These are phyloP conservation scores for Cerceris rybyensis DNA, from an alignment of 2,888 invertebrate genomes.

Conservation along the genomic window DNA sequence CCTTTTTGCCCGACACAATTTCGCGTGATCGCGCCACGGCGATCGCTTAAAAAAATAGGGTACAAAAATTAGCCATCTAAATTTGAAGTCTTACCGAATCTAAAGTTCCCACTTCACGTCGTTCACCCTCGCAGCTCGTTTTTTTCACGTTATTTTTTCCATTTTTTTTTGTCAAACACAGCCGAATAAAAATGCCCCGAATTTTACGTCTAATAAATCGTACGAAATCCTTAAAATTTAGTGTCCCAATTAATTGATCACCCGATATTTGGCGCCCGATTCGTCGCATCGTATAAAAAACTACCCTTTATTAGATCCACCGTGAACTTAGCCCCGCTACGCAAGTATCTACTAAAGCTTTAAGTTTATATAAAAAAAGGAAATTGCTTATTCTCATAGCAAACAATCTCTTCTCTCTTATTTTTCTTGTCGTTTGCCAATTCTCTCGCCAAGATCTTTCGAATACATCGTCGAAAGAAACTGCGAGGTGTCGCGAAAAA, in stretches of 20 bases:
- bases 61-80: conserved; percentile 81
- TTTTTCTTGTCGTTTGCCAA: not conserved
- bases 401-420: conserved; percentile 16
- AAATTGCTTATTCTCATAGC: conserved; percentile 18
- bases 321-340: conserved; percentile 52
- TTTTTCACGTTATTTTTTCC: conserved; percentile 44
- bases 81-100: conserved; percentile 76
- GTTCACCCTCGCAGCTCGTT: conserved; percentile 27
- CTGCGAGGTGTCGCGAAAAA: not conserved
- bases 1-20: conserved; percentile 56
- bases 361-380: conserved; percentile 27
- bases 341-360: conserved; percentile 9
- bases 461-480: not conserved
- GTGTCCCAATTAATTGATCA: conserved; percentile 29
- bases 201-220: conserved; percentile 60
- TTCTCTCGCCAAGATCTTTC: not conserved
- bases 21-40: conserved; percentile 55
- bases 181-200: conserved; percentile 81
- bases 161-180: conserved; percentile 72
- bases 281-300: conserved; percentile 45
- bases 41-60: conserved; percentile 81
- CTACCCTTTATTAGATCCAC: conserved; percentile 56
- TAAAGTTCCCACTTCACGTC: conserved; percentile 58
- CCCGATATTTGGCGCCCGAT: conserved; percentile 19
- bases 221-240: conserved; percentile 63